Evolutionary conservation across 1,140 invertebrate genomes (phyloP).

Genomic region (Frieseomelitta varia): DNA sequence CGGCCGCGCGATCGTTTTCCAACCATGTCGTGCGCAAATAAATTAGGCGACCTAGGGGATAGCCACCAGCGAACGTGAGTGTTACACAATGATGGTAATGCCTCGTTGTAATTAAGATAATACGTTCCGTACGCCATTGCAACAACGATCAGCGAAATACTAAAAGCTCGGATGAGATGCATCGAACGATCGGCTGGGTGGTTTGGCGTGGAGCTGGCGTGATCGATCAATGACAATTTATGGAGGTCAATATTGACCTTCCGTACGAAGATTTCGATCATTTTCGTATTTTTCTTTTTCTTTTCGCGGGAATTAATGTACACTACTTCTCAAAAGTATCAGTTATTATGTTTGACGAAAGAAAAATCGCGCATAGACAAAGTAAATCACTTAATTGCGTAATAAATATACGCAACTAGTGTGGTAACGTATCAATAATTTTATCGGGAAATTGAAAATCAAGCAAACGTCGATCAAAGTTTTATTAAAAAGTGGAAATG

Average conservation of each 20-base stretch:
- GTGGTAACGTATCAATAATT: no score
- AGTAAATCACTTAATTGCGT: no score
- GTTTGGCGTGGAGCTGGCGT: no score
- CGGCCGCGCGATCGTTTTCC: neutral
- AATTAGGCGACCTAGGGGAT: slow-evolving; percentile 36
- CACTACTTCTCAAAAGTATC: no score
- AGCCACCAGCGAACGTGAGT: neutral
- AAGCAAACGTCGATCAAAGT: no score
- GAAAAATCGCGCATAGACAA: no score
- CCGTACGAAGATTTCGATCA: neutral
- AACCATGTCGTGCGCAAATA: slow-evolving; percentile 46
- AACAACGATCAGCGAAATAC: neutral
- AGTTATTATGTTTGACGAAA: no score
- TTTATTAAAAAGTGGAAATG: no score
- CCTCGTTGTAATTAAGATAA: slow-evolving; percentile 56
- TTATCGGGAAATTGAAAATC: no score
- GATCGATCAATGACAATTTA: neutral
- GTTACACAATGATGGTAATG: slow-evolving; percentile 28
- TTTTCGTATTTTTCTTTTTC: neutral
- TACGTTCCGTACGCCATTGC: slow-evolving; percentile 7
- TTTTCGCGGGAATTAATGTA: no score
- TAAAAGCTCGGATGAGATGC: neutral
- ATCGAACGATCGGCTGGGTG: neutral
- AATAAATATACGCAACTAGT: no score
- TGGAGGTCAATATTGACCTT: neutral